A percentile compares a stretch with the other conserved stretches of the same genome.
Evolutionary conservation across 2,888 invertebrate species (phyloP).

Genomic region (Drosophila subsilvestris): DNA sequence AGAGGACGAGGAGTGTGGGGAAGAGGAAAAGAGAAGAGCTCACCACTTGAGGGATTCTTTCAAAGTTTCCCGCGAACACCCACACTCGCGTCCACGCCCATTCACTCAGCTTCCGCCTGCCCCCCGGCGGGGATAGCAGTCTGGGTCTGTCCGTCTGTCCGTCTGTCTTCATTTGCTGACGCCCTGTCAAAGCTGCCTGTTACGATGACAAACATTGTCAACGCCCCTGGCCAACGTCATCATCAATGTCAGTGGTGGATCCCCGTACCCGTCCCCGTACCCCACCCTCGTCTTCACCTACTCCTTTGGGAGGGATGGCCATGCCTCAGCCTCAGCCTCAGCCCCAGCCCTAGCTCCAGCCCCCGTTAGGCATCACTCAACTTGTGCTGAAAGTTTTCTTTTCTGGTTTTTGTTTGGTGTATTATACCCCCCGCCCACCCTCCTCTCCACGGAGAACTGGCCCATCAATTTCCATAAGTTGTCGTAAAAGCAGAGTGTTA

Average conservation of each 20-base stretch:
- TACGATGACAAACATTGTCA: slow-evolving; percentile 74
- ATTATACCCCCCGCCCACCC: slow-evolving; percentile 7
- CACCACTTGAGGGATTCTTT: slow-evolving; percentile 26
- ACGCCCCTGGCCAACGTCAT: slow-evolving; percentile 69
- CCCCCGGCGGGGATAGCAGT: not conserved
- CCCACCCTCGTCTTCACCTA: not conserved
- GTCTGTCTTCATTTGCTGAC: slow-evolving; percentile 47
- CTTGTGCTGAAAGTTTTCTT: slow-evolving; percentile 57
- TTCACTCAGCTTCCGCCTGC: slow-evolving; percentile 7
- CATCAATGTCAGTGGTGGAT: slow-evolving; percentile 70
- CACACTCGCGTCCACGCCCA: slow-evolving; percentile 14
- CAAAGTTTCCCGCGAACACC: slow-evolving; percentile 13
- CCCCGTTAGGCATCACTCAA: slow-evolving; percentile 58
- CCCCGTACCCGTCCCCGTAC: not conserved
- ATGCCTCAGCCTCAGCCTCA: not conserved
- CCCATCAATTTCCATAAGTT: slow-evolving; percentile 78
- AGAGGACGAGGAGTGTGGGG: not conserved
- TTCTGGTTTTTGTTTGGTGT: slow-evolving; percentile 36
- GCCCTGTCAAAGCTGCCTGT: slow-evolving; percentile 37
- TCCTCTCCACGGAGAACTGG: slow-evolving; percentile 18
- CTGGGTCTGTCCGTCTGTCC: slow-evolving; percentile 2
- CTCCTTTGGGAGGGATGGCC: slow-evolving; percentile 3
- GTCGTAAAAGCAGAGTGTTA: slow-evolving; percentile 71
- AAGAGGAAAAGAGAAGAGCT: not conserved
- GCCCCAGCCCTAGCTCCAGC: not conserved